Percentiles rank a stretch among this genome's conserved stretches.
These are phyloP conservation scores for Heliconius charithonia DNA, from an alignment of 2,888 invertebrate species.

Conservation along the genomic window DNA sequence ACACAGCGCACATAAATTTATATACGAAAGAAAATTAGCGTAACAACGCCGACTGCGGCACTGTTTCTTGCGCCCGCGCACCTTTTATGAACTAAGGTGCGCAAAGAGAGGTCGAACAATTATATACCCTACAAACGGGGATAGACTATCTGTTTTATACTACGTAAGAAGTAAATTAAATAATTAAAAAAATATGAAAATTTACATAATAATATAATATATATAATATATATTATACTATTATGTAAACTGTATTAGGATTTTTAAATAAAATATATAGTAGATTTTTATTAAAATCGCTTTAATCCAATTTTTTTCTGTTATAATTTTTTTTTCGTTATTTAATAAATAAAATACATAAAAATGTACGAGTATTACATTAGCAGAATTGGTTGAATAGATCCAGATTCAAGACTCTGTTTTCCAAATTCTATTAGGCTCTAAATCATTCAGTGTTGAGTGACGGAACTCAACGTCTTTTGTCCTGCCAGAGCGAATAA, in stretches of 20 bases:
- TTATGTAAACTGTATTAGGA: neutral
- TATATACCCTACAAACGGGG: constrained; percentile 63
- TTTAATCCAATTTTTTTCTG: too few relatives aligned
- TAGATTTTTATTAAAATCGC: too few relatives aligned
- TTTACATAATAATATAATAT: too few relatives aligned
- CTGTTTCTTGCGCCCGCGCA: constrained; percentile 55
- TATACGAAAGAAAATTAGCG: constrained; percentile 13
- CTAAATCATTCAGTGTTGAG: too few relatives aligned
- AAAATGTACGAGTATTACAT: too few relatives aligned
- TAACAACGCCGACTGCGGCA: constrained; percentile 21
- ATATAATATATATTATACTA: neutral
- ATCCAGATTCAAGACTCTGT: too few relatives aligned
- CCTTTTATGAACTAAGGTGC: constrained; percentile 60
- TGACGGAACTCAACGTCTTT: too few relatives aligned
- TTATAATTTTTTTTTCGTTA: neutral
- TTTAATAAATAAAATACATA: too few relatives aligned
- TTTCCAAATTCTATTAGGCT: too few relatives aligned
- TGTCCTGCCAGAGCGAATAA: too few relatives aligned
- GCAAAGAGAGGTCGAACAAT: constrained; percentile 60
- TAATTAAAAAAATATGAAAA: neutral
- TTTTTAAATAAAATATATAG: too few relatives aligned
- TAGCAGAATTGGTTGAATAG: too few relatives aligned
- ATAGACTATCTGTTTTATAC: constrained; percentile 42
- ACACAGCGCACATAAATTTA: constrained; percentile 9
- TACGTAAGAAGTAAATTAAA: constrained; percentile 6